Evolutionary conservation across 2,113 vertebrate genomes (phyloP).

Genomic region (Ammodytes marinus): DNA sequence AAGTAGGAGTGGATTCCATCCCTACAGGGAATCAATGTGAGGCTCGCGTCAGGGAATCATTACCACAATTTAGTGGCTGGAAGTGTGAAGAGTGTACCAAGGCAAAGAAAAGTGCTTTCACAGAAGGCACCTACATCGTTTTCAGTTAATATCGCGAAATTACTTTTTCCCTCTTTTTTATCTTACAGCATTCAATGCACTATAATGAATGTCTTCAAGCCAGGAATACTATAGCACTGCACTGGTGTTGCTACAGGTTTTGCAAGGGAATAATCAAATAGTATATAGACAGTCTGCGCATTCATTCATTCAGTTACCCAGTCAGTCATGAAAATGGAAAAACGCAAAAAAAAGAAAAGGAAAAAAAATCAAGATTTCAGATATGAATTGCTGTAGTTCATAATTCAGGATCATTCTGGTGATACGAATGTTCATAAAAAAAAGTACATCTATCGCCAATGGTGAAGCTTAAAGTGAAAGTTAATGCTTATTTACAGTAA

Average conservation of each 20-base stretch:
- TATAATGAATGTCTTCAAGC: background rate
- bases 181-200: background rate
- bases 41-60: background rate
- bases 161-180: background rate
- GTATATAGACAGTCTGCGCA: background rate
- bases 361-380: too few species aligned
- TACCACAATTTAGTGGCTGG: background rate
- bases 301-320: slow-evolving; percentile 1
- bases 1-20: background rate
- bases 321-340: slow-evolving; percentile 9
- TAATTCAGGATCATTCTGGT: background rate
- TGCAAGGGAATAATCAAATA: background rate
- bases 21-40: slow-evolving; percentile 9
- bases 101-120: background rate
- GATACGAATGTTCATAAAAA: background rate
- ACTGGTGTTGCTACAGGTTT: background rate
- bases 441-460: background rate
- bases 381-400: background rate
- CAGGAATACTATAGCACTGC: background rate
- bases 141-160: slow-evolving; percentile 1
- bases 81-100: background rate
- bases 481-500: background rate
- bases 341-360: background rate
- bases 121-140: background rate
- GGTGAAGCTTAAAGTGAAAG: background rate